Percentiles rank a stretch among this genome's conserved stretches.
These are phyloP conservation scores for Lutra lutra DNA, from an alignment of 2,797 vertebrate species.

Conservation along the genomic window DNA sequence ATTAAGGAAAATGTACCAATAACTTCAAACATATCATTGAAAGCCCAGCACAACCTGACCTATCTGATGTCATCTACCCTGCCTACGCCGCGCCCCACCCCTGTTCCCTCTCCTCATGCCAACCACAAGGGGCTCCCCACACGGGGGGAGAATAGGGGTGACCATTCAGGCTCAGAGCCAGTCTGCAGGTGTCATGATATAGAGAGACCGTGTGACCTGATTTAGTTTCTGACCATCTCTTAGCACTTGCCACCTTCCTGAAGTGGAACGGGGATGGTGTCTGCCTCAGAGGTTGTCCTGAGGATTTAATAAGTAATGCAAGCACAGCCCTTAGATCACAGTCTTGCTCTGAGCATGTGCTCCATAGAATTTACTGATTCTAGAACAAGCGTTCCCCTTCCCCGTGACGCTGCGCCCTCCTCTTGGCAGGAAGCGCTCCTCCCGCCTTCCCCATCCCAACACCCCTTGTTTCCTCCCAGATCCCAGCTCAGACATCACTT, in stretches of 20 bases:
- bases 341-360: too few species aligned
- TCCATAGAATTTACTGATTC: too few species aligned
- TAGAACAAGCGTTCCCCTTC: too few species aligned
- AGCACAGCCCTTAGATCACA: accelerated
- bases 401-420: not conserved
- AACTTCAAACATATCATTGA: not conserved
- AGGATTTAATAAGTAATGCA: not conserved
- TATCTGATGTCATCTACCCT: too few species aligned
- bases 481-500: not conserved
- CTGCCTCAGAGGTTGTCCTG: not conserved
- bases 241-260: not conserved
- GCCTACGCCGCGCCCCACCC: accelerated
- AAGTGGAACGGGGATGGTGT: accelerated
- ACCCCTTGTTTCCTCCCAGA: not conserved
- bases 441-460: not conserved
- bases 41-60: not conserved
- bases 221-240: not conserved
- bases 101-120: not conserved
- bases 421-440: not conserved
- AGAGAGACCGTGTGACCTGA: not conserved
- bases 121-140: accelerated
- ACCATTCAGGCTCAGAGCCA: not conserved
- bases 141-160: accelerated
- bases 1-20: not conserved
- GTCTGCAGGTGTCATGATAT: not conserved